Evolutionary conservation across 2,113 vertebrate species (phyloP), one percentile per base, ranked within the genome.

Genomic region (Rhynchomys soricoides): DNA sequence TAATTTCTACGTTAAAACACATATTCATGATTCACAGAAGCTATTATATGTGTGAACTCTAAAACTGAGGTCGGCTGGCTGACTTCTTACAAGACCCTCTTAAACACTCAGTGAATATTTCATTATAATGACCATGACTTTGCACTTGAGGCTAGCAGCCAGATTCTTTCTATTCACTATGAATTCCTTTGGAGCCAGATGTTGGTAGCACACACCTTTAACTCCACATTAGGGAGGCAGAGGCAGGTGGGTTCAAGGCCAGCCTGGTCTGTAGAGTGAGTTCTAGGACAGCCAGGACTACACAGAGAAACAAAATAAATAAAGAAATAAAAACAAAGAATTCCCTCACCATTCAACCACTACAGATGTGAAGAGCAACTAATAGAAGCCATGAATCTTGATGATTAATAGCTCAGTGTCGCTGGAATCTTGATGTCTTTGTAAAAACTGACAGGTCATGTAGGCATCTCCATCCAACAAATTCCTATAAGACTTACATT

Each of bases 51-150:
- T 95, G 48, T 92, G 59, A 95, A 92, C 57, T 89, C 95, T 74
- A 82, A 91, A 95, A 95, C 48, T 86, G 68, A 93, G 81, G 86
- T 95, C 95, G 73, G 26, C 81, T 95, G 73, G 15, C 85, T 96
- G 87, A 93, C 85, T 71, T 95, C 74, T 64, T 64, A 64, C 93
- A 37, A 91, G 48, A 7, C 26, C 55, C n/a, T 91, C 90, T 90
- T 94, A 93, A 90, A 96, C 26, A 73, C 24, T 79, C 86, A 97
- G 82, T 95, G 82, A 91, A 86, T 89, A 93, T 93, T 97, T 97
- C 90, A 83, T 57, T 40, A 31, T 62, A 88, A 90, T 88, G 64
- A 89, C 78, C 19, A 55, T 93, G 86, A 77, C 91, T 89, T 93
- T 95, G 79, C 29, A 74, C 64, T 45, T 73, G 64, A 96, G 40